Evolutionary conservation across 2,797 vertebrate species (phyloP).

Genomic region (Sebastes glaucus): DNA sequence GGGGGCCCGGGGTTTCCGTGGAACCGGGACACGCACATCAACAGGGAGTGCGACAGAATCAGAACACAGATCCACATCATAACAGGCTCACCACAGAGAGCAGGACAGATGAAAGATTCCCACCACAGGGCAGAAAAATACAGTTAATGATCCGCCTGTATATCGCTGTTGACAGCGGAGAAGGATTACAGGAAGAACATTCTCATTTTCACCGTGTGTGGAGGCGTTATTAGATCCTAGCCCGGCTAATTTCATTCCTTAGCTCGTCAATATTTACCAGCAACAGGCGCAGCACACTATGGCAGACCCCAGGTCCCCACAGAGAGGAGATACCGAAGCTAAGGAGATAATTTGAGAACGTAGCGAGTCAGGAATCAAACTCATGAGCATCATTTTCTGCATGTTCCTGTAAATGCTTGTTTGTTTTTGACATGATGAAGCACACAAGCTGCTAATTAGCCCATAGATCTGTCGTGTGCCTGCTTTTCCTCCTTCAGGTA

Average conservation of each 20-base stretch:
- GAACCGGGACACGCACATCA: constrained; percentile 75
- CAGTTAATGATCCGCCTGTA: constrained; percentile 71
- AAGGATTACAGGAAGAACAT: constrained; percentile 79
- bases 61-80: constrained; percentile 68
- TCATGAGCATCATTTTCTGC: constrained; percentile 7
- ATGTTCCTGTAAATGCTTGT: constrained; percentile 33
- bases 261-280: constrained; percentile 81
- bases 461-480: constrained; percentile 1
- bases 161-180: constrained; percentile 72
- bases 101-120: constrained; percentile 45
- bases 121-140: constrained; percentile 50
- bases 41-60: constrained; percentile 67
- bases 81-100: constrained; percentile 49
- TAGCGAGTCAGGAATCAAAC: constrained; percentile 25
- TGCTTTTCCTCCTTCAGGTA: constrained; percentile 18
- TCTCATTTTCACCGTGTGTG: constrained; percentile 74
- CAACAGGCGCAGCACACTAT: constrained; percentile 54
- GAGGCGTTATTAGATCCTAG: constrained; percentile 78
- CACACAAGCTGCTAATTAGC: constrained; percentile 37
- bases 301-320: constrained; percentile 39
- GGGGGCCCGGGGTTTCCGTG: constrained; percentile 37
- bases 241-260: constrained; percentile 77
- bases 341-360: constrained; percentile 34
- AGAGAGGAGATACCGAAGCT: constrained; percentile 30
- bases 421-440: constrained; percentile 56